Base-by-base conservation (phyloP, 2,888 invertebrate genomes). In the Drosophila kambysellisi region DNA sequence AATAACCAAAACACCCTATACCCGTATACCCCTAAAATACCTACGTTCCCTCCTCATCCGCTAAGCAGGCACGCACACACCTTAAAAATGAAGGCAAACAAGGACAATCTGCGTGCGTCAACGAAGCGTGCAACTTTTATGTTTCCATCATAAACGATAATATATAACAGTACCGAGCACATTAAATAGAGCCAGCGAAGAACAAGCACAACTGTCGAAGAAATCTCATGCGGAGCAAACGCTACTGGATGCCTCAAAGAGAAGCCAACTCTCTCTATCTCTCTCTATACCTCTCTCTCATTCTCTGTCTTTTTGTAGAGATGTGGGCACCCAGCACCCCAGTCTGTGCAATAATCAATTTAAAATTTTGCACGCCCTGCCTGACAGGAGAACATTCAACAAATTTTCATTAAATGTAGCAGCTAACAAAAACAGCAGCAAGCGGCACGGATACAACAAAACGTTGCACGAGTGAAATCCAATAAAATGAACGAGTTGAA, bases 81-180 rank as follows among this genome's bases (percentile, higher is more conserved):
- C 58, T 58, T 52, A n/a, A 35, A 11, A 50, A 37, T 59, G 52
- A 50, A 37, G 63, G 52, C 48, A 48, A 50, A 54, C 66, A 48
- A 41, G 66, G 62, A 74, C 66, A 67, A 58, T 73, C 57, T 67
- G 59, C 72, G 56, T 70, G 70, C 61, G 57, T 60, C 73, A 80
- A 66, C 75, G 82, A 70, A 59, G 84, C 83, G 80, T 82, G 74
- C 75, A 84, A 82, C 80, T 84, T 83, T 83, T 83, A 84, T 83
- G 82, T 76, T 79, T 82, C 74, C 74, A 82, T 82, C 80, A 82
- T 83, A 83, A 83, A 81, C 79, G 83, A 82, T 83, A 82, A 83
- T 82, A 83, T 79, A 82, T 83, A 83, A 77, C 73, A 72, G 68
- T 59, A 56, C 73, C 25, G 57, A 70, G 62, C 68, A 77, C 74